Conservation (phyloP, 2,888 invertebrate genomes). For the Drosophila formosana region DNA sequence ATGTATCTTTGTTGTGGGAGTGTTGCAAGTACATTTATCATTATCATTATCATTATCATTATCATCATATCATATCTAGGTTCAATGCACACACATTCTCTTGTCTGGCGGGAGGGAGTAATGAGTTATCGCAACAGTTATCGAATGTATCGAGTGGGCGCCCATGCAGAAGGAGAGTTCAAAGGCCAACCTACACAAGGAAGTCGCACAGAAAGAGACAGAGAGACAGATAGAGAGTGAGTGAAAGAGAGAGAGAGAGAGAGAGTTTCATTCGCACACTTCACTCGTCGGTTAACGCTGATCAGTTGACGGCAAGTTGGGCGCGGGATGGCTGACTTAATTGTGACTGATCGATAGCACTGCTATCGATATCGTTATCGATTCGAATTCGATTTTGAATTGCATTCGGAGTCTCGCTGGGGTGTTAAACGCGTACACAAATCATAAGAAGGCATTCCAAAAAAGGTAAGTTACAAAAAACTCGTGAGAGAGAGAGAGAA, state of each 20-base stretch:
- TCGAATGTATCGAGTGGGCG: constrained; percentile 29
- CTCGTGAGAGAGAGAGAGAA: constrained; percentile 27
- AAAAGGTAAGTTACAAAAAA: constrained; percentile 47
- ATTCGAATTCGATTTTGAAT: background rate
- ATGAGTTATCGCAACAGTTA: constrained; percentile 21
- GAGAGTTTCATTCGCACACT: constrained; percentile 26
- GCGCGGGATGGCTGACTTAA: constrained; percentile 81
- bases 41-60: constrained; percentile 47
- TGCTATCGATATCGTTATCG: background rate
- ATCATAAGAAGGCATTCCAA: constrained; percentile 57
- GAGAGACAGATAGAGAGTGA: constrained; percentile 23
- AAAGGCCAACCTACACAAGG: constrained; percentile 39
- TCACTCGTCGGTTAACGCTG: constrained; percentile 18
- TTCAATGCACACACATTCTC: constrained; percentile 56
- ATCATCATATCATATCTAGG: constrained; percentile 49
- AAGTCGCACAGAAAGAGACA: background rate
- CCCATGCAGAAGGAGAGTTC: constrained; percentile 61
- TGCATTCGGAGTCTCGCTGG: constrained; percentile 11
- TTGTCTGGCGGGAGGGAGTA: constrained; percentile 3
- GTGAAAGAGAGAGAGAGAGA: constrained; percentile 14
- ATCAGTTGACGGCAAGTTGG: constrained; percentile 69
- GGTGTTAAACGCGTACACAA: constrained; percentile 20
- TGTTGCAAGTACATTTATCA: constrained; percentile 57
- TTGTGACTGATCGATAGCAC: constrained; percentile 12
- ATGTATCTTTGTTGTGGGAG: constrained; percentile 25